Conservation (phyloP, 2,797 vertebrate genomes). For the Anolis apletophallus region DNA sequence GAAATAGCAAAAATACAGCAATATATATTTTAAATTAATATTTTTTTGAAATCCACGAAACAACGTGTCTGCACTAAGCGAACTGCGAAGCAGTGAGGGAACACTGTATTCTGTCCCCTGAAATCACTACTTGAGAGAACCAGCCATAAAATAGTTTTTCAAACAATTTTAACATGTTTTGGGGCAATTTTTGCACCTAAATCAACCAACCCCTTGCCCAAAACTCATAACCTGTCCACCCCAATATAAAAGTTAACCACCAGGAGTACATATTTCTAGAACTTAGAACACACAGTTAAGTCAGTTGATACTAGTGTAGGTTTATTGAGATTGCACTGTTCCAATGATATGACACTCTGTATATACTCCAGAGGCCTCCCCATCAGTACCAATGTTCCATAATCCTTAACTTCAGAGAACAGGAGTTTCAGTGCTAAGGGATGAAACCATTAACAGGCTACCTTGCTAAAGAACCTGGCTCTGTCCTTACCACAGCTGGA, state of each 20-base stretch:
- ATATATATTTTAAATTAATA: too few relatives aligned
- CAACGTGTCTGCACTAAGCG: too few relatives aligned
- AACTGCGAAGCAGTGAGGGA: too few relatives aligned
- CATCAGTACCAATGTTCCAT: background rate
- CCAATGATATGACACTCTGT: background rate
- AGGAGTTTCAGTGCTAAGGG: background rate
- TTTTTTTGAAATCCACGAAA: too few relatives aligned
- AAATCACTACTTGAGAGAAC: too few relatives aligned
- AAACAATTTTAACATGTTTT: too few relatives aligned
- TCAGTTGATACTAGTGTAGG: background rate
- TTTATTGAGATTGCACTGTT: background rate
- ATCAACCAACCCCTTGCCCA: too few relatives aligned
- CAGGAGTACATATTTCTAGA: background rate
- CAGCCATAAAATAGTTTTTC: too few relatives aligned
- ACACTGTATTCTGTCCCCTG: too few relatives aligned
- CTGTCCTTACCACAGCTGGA: conserved; percentile 49
- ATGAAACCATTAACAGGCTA: background rate
- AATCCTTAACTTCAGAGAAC: background rate
- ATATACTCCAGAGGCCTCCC: background rate
- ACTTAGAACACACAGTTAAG: background rate
- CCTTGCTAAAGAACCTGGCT: conserved; percentile 12
- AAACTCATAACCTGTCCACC: too few relatives aligned
- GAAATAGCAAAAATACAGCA: too few relatives aligned
- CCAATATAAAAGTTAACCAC: background rate
- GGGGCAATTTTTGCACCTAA: too few relatives aligned